Evolutionary conservation across 2,888 invertebrate genomes (phyloP), one percentile per base, ranked within the genome.

Genomic region (Lampropteryx suffumata): DNA sequence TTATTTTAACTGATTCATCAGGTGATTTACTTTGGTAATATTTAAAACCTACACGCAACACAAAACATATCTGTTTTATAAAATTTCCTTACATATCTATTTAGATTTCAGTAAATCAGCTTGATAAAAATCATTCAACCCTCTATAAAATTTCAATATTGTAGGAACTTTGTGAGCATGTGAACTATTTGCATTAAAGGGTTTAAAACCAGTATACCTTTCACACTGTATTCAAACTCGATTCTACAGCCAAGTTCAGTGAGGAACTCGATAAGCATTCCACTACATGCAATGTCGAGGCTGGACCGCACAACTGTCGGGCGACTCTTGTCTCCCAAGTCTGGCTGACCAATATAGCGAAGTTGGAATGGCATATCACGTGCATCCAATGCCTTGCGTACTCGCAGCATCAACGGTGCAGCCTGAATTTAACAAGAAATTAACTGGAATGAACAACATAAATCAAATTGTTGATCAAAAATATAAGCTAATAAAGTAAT

Each of bases 161-260:
- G n/a, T n/a, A n/a, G n/a, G n/a, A n/a, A n/a, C n/a, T n/a, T n/a
- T n/a, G n/a, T n/a, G n/a, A n/a, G n/a, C n/a, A n/a, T n/a, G n/a
- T n/a, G n/a, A n/a, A n/a, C n/a, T n/a, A n/a, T n/a, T n/a, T n/a
- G n/a, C n/a, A n/a, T n/a, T n/a, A n/a, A n/a, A n/a, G n/a, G n/a
- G n/a, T n/a, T n/a, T n/a, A n/a, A n/a, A 17, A 17, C 17, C 17
- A 17, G 17, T 17, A 2, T 35, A 79, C 96, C 99, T 84, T 97
- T 94, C 0, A 96, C 94, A 63, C 97, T 95, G 75, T 97, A 98
- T 84, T 99, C 98, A 91, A 97, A 98, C 74, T 99, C 98, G 56
- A 98, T 91, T 49, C 96, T 91, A 68, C 96, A 97, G 0, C 98
- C 98, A 59, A 98, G 91, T 86, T 98, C 98, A 56, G 95, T 96